These are phyloP conservation scores for Pituophis catenifer DNA, from an alignment of 2,113 vertebrate species.

Conservation along the genomic window DNA sequence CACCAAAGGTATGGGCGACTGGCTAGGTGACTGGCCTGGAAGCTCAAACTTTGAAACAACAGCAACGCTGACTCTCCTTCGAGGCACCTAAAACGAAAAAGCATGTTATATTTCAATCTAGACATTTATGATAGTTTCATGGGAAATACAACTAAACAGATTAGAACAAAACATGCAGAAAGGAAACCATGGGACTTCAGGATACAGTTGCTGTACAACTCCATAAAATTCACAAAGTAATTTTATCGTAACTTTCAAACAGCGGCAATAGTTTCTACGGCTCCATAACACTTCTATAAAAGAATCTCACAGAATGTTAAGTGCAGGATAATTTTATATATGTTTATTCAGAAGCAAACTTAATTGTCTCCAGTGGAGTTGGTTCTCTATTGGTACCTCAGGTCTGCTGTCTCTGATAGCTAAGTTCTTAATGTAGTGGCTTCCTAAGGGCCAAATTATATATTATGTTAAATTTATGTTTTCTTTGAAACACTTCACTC, in stretches of 20 bases:
- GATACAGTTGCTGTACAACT: neutral
- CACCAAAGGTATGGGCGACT: conserved; percentile 70
- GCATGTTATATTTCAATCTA: neutral
- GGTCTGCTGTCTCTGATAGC: neutral
- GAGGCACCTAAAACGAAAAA: conserved; percentile 79
- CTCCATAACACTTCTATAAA: neutral
- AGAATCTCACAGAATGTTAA: neutral
- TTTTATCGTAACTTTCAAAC: neutral
- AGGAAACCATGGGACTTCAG: neutral
- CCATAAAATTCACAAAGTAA: neutral
- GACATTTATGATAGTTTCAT: neutral
- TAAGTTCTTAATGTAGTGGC: neutral
- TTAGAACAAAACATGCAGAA: neutral
- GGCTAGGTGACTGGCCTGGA: conserved; percentile 80
- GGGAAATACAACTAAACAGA: neutral
- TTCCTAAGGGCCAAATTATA: neutral
- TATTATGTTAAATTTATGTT: neutral
- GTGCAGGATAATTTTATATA: neutral
- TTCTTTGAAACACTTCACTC: neutral
- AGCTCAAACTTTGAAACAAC: conserved; percentile 97
- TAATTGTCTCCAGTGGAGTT: neutral
- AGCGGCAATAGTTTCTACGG: neutral
- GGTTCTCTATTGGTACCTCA: neutral
- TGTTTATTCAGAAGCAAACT: neutral
- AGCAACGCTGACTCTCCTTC: conserved; percentile 94